phyloP scores from a whole-genome alignment of 2,113 vertebrate genomes.

The Seriola aureovittata region DNA sequence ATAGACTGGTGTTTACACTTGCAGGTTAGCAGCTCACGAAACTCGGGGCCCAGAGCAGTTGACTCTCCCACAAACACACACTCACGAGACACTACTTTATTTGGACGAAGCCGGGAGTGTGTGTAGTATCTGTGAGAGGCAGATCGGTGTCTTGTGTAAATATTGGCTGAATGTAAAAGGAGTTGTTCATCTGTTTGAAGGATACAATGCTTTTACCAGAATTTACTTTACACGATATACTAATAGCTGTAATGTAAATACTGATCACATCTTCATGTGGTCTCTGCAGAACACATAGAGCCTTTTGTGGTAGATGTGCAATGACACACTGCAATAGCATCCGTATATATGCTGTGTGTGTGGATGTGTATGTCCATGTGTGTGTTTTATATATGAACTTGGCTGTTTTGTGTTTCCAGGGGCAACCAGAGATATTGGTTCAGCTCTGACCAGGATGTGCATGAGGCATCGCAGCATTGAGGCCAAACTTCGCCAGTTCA shows the following conservation, averaged over 20 bases:
- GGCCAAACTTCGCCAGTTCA: slow-evolving; percentile 97
- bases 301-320: slow-evolving; percentile 24
- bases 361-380: neutral
- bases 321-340: neutral
- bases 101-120: slow-evolving; percentile 55
- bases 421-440: slow-evolving; percentile 96
- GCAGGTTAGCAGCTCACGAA: slow-evolving; percentile 66
- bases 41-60: slow-evolving; percentile 29
- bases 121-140: slow-evolving; percentile 26
- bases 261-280: slow-evolving; percentile 14
- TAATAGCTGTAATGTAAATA: slow-evolving; percentile 39
- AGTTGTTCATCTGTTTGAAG: slow-evolving; percentile 40
- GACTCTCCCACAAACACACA: slow-evolving; percentile 48
- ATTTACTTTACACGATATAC: slow-evolving; percentile 33
- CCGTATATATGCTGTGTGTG: slow-evolving; percentile 2
- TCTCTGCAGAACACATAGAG: slow-evolving; percentile 8
- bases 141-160: slow-evolving; percentile 61
- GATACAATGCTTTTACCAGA: slow-evolving; percentile 11
- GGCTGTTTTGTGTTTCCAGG: slow-evolving; percentile 82
- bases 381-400: slow-evolving; percentile 29
- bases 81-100: slow-evolving; percentile 64
- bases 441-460: slow-evolving; percentile 97
- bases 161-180: slow-evolving; percentile 50
- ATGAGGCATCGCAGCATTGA: slow-evolving; percentile 99
- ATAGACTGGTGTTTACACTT: slow-evolving; percentile 80